These are phyloP conservation scores for Zaprionus kolodkinae DNA, from an alignment of 1,140 invertebrate species.

Conservation along the genomic window DNA sequence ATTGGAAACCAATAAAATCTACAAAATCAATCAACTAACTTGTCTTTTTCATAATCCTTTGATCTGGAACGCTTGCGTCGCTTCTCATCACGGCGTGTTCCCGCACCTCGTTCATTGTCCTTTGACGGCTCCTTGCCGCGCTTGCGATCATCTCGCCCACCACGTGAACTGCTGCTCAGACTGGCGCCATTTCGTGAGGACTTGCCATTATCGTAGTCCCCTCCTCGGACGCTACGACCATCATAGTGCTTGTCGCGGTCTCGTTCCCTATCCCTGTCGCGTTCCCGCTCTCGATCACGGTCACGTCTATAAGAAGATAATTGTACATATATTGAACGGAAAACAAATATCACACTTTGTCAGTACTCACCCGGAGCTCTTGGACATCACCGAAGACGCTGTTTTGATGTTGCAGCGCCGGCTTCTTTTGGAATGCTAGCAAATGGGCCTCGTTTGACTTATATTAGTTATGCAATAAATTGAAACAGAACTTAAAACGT, in stretches of 20 bases:
- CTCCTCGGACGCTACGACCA: constrained; percentile 36
- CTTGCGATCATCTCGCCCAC: constrained; percentile 57
- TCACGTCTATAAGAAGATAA: constrained; percentile 42
- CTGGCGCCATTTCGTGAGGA: constrained; percentile 52
- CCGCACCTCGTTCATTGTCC: constrained; percentile 86
- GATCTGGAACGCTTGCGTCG: constrained; percentile 83
- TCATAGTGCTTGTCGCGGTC: constrained; percentile 55
- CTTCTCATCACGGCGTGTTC: constrained; percentile 67
- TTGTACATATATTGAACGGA: background rate
- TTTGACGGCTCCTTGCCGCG: constrained; percentile 61
- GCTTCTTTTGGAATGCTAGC: constrained; percentile 6
- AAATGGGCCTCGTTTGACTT: background rate
- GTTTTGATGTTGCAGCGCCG: constrained; percentile 11
- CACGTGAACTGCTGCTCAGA: constrained; percentile 36
- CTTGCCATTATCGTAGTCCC: constrained; percentile 67
- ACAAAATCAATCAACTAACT: constrained; percentile 35
- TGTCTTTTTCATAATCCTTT: constrained; percentile 78
- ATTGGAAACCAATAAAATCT: no score
- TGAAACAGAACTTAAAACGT: background rate
- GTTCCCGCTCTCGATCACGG: constrained; percentile 63
- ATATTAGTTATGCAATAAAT: background rate
- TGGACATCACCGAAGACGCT: constrained; percentile 45
- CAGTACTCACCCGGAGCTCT: constrained; percentile 50
- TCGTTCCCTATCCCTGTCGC: constrained; percentile 50
- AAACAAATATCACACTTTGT: background rate